Evolutionary conservation across 2,113 vertebrate species (phyloP).

Genomic region (Calyptomena viridis): DNA sequence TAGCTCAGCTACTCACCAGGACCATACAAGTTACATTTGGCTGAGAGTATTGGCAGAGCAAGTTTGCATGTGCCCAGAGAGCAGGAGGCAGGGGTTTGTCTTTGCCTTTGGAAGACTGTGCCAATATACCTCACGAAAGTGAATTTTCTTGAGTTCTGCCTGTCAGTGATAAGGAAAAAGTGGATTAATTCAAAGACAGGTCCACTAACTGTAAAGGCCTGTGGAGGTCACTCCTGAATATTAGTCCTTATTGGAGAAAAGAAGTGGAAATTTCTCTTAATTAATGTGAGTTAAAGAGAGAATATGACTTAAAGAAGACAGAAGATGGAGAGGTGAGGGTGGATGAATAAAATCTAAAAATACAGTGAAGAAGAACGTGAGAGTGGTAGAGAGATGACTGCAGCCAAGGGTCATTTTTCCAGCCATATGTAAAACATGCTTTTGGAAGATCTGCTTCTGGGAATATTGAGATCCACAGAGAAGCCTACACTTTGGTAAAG

Average conservation of each 20-base stretch:
- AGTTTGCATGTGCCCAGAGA: not conserved
- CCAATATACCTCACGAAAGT: not conserved
- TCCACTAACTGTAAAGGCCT: not conserved
- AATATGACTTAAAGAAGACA: not conserved
- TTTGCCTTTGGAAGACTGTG: not conserved
- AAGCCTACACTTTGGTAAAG: not conserved
- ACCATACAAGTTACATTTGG: not conserved
- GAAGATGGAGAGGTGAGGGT: not conserved
- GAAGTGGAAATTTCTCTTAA: not conserved
- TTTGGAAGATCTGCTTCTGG: not conserved
- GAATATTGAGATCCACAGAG: not conserved
- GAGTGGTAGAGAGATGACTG: not conserved
- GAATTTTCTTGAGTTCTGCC: not conserved
- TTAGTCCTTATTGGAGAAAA: not conserved
- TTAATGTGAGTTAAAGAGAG: not conserved
- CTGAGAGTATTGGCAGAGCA: not conserved
- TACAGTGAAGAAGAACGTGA: not conserved
- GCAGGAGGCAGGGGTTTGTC: not conserved
- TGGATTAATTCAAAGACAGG: not conserved
- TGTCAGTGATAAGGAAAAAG: not conserved
- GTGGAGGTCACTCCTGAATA: not conserved
- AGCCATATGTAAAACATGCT: accelerated
- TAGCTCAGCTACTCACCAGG: not conserved
- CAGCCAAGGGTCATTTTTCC: not conserved
- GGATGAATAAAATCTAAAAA: not conserved